These are phyloP conservation scores for Acropternis orthonyx DNA, from an alignment of 2,797 vertebrate species.

Conservation along the genomic window DNA sequence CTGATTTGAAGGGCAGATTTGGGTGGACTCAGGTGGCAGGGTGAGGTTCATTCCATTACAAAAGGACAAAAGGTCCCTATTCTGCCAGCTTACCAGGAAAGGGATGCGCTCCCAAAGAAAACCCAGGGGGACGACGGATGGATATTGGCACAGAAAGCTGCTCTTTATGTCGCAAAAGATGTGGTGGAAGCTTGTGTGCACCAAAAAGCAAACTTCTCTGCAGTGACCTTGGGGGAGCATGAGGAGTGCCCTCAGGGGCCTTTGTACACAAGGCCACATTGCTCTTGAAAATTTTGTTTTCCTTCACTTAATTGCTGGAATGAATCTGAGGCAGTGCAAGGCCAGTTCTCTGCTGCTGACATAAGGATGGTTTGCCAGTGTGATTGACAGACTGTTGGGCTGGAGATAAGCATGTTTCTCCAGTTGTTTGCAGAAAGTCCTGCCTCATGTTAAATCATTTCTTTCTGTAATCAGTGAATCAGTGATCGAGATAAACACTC, in stretches of 20 bases:
- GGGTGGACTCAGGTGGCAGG: neutral
- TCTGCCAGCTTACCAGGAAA: neutral
- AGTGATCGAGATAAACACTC: constrained; percentile 35
- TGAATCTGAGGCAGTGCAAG: neutral
- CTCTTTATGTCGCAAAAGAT: accelerated
- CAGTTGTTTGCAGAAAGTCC: constrained; percentile 19
- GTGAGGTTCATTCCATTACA: neutral
- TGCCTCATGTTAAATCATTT: neutral
- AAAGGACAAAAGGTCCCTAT: neutral
- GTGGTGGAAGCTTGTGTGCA: accelerated
- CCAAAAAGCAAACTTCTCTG: neutral
- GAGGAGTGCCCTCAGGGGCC: neutral
- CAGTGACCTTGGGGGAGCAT: neutral
- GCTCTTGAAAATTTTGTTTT: neutral
- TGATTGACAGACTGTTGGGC: neutral
- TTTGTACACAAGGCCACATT: neutral
- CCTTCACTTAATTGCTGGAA: neutral
- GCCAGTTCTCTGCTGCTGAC: neutral
- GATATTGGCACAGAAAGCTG: neutral
- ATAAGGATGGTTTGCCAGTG: neutral
- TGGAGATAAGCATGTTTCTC: neutral
- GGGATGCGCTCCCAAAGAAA: neutral
- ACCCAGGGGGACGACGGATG: neutral
- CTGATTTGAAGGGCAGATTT: neutral
- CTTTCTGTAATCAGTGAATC: constrained; percentile 32